These are phyloP conservation scores for Drosophila mayri DNA, from an alignment of 1,140 invertebrate genomes.

Conservation along the genomic window DNA sequence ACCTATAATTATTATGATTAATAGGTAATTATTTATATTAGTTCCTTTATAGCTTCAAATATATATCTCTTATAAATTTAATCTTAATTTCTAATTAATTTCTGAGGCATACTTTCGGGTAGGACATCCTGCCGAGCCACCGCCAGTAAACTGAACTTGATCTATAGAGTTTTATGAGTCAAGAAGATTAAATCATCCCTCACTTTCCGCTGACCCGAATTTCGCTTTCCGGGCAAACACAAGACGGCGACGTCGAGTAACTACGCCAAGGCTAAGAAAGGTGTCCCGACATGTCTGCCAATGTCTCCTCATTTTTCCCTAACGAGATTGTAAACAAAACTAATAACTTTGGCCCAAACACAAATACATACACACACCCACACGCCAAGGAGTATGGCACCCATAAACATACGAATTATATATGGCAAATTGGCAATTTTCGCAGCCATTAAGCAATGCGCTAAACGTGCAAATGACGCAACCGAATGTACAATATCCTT, in stretches of 20 bases:
- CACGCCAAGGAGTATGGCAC: background rate
- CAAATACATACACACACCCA: background rate
- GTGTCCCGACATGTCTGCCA: slow-evolving; percentile 42
- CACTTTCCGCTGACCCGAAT: slow-evolving; percentile 32
- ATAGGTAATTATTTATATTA: background rate
- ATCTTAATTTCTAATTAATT: background rate
- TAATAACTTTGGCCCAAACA: slow-evolving; percentile 57
- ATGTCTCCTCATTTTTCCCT: slow-evolving; percentile 35
- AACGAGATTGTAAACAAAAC: slow-evolving; percentile 64
- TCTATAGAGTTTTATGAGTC: slow-evolving; percentile 31
- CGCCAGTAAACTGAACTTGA: slow-evolving; percentile 23
- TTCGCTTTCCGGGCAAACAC: slow-evolving; percentile 29
- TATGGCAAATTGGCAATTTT: slow-evolving; percentile 50
- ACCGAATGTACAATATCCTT: slow-evolving; percentile 62
- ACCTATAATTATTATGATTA: background rate
- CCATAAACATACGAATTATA: slow-evolving; percentile 30
- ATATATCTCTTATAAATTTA: background rate
- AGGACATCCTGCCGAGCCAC: background rate
- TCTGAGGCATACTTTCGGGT: slow-evolving; percentile 16
- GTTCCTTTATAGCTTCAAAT: background rate
- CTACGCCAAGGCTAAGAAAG: slow-evolving; percentile 47
- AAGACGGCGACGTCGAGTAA: background rate
- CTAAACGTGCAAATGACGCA: slow-evolving; percentile 77
- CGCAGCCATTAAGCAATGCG: slow-evolving; percentile 56
- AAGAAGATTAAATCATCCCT: slow-evolving; percentile 32